Evolutionary conservation across 2,888 invertebrate genomes (phyloP).

Genomic region (Seira sanloemensis): DNA sequence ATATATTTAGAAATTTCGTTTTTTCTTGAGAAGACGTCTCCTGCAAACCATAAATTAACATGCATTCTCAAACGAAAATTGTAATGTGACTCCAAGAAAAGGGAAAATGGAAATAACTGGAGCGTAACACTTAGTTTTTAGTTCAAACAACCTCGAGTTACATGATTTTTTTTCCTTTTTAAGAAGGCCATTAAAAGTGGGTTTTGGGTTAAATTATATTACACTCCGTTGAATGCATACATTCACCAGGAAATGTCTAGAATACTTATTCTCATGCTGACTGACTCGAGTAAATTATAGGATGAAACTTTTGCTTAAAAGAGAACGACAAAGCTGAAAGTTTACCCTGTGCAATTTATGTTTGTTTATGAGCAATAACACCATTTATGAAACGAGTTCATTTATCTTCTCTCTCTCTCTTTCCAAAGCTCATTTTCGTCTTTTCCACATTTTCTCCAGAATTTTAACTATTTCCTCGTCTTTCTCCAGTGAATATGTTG

Average conservation of each 20-base stretch:
- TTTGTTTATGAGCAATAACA: constrained; percentile 62
- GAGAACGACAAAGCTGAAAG: neutral
- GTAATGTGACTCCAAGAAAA: neutral
- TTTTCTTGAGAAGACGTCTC: no score
- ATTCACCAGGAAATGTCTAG: no score
- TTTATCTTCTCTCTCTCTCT: constrained; percentile 34
- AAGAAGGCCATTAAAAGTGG: neutral
- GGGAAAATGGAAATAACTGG: neutral
- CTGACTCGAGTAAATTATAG: neutral
- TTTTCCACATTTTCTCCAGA: constrained; percentile 24
- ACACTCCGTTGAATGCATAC: neutral
- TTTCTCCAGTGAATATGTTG: neutral
- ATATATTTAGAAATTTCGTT: neutral
- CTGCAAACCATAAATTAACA: neutral
- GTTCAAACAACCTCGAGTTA: neutral
- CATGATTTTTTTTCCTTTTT: neutral
- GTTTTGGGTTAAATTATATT: neutral
- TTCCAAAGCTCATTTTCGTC: constrained; percentile 42
- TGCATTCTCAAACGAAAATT: neutral
- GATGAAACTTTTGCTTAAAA: neutral
- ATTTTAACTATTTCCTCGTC: neutral
- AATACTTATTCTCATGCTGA: no score
- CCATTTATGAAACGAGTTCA: constrained; percentile 58
- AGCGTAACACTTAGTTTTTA: neutral
- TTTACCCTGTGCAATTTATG: constrained; percentile 50